Evolutionary conservation across 2,113 vertebrate species (phyloP).

Genomic region (Trichechus manatus): DNA sequence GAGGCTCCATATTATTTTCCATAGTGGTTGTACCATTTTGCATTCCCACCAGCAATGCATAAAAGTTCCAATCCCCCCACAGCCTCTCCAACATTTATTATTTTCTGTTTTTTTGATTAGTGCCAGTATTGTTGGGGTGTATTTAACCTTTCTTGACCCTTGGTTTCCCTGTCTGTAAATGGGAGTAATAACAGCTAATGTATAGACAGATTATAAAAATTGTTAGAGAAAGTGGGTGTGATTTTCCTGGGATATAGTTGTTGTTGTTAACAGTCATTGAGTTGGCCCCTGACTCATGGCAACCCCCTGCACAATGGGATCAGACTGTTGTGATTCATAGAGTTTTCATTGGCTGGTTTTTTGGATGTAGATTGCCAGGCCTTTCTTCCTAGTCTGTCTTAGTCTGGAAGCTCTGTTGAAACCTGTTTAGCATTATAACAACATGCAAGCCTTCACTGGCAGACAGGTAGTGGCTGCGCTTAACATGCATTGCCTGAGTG

Average conservation of each 20-base stretch:
- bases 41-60: too few species aligned
- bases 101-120: too few species aligned
- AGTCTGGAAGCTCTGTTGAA: not conserved
- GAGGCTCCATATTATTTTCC: too few species aligned
- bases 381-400: not conserved
- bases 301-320: not conserved
- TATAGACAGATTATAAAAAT: constrained; percentile 1
- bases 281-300: not conserved
- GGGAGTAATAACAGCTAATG: not conserved
- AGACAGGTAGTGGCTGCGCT: not conserved
- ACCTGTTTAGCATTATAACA: not conserved
- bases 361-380: not conserved
- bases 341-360: not conserved
- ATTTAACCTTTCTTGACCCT: not conserved
- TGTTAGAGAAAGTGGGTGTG: not conserved
- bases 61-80: too few species aligned
- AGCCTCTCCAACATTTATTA: too few species aligned
- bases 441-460: not conserved
- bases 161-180: not conserved
- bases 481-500: not conserved
- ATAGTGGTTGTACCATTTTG: too few species aligned
- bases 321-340: not conserved
- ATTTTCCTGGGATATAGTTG: not conserved
- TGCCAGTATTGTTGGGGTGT: too few species aligned
- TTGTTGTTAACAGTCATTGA: not conserved